Percentiles rank a stretch among this genome's conserved stretches.
Evolutionary conservation across 2,797 vertebrate genomes (phyloP).

Genomic region (Choloepus didactylus): DNA sequence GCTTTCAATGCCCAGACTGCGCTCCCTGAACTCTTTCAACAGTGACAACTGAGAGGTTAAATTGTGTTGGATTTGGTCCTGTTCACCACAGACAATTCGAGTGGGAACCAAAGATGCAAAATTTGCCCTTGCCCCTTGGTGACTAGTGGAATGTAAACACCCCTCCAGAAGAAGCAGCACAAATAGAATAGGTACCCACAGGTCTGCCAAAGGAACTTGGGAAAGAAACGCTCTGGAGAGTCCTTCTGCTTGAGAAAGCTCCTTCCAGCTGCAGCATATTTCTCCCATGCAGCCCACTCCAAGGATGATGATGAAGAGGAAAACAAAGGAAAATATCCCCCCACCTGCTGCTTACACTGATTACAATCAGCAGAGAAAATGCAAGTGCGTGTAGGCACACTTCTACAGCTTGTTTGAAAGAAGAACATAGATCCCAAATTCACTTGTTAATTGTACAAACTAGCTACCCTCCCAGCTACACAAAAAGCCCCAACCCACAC

Average conservation of each 20-base stretch:
- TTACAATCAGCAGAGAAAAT: conserved; percentile 30
- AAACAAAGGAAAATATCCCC: conserved; percentile 42
- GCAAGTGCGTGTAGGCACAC: conserved; percentile 52
- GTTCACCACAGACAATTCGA: neutral
- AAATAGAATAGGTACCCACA: neutral
- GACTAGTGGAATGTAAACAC: neutral
- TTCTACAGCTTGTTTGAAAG: conserved; percentile 56
- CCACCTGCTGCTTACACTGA: conserved; percentile 68
- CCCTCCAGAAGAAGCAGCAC: neutral
- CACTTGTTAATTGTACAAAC: conserved; percentile 71
- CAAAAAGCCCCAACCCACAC: neutral
- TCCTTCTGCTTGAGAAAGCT: neutral
- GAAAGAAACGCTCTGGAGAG: conserved; percentile 38
- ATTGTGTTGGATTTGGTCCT: neutral
- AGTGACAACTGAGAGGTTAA: neutral
- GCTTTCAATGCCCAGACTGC: neutral
- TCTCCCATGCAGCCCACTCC: conserved; percentile 43
- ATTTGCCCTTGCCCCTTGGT: neutral
- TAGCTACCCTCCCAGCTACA: neutral
- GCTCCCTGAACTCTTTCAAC: neutral
- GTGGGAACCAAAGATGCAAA: neutral
- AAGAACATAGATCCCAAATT: conserved; percentile 49
- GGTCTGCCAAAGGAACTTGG: conserved; percentile 75
- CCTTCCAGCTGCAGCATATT: neutral
- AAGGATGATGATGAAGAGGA: neutral